phyloP scores from a whole-genome alignment of 2,888 invertebrate species.

The Temnothorax rugatulus region DNA sequence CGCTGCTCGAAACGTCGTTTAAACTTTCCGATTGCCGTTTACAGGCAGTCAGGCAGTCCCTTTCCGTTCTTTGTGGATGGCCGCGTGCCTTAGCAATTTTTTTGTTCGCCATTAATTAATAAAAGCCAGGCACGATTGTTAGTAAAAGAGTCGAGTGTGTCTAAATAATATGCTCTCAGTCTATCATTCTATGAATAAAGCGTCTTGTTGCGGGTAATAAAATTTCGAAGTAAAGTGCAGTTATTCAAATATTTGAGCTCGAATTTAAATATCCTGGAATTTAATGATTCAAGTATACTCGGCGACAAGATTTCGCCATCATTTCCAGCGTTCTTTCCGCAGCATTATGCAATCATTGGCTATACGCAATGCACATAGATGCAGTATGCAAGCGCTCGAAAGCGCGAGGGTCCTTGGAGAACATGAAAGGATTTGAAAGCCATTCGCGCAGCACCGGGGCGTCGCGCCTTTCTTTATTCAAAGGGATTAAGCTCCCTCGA shows the following conservation, averaged over 20 bases:
- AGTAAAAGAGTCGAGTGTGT: background rate
- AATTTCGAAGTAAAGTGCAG: background rate
- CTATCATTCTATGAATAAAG: background rate
- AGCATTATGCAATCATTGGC: slow-evolving; percentile 4
- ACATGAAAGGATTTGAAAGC: slow-evolving; percentile 50
- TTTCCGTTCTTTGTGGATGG: slow-evolving; percentile 1
- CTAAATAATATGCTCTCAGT: background rate
- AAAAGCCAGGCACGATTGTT: background rate
- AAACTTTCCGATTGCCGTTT: slow-evolving; percentile 68
- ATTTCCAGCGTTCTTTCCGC: background rate
- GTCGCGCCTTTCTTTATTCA: slow-evolving; percentile 65
- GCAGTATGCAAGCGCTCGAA: slow-evolving; percentile 14
- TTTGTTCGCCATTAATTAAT: slow-evolving; percentile 7
- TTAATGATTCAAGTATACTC: background rate
- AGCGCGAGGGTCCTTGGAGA: slow-evolving; percentile 12
- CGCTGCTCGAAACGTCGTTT: slow-evolving; percentile 63
- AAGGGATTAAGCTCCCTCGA: slow-evolving; percentile 64
- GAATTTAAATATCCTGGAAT: background rate
- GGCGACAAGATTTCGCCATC: background rate
- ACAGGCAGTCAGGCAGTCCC: slow-evolving; percentile 30
- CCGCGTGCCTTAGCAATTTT: background rate
- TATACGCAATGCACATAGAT: background rate
- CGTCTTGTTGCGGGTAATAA: no score
- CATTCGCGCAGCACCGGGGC: slow-evolving; percentile 27
- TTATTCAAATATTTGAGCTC: background rate